phyloP scores from a whole-genome alignment of 2,888 invertebrate species.

The Timema podura region DNA sequence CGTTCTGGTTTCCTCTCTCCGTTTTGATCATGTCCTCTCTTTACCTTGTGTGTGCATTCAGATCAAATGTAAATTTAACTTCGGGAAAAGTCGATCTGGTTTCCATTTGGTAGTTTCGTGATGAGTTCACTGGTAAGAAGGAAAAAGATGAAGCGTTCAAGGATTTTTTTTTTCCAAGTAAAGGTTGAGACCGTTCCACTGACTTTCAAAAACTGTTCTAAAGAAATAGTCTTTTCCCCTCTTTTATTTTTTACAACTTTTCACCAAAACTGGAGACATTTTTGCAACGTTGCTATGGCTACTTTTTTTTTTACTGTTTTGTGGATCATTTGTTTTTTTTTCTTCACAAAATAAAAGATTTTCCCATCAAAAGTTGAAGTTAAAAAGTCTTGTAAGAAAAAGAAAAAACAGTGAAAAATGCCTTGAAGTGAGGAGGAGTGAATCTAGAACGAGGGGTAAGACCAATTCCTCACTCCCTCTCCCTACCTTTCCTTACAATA shows the following conservation, averaged over 20 bases:
- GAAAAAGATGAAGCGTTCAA: too few species aligned
- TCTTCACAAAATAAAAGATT: background rate
- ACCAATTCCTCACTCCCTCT: too few species aligned
- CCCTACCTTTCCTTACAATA: too few species aligned
- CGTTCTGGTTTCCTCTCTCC: too few species aligned
- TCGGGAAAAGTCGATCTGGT: background rate
- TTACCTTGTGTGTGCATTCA: too few species aligned
- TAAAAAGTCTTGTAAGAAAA: background rate
- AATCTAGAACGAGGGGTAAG: background rate
- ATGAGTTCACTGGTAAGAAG: background rate
- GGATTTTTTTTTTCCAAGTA: too few species aligned
- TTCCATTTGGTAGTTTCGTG: background rate
- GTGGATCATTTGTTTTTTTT: background rate
- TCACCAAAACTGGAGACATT: background rate
- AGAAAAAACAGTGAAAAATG: background rate
- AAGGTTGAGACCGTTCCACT: too few species aligned
- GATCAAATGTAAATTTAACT: constrained; percentile 7
- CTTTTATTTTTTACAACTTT: constrained; percentile 2
- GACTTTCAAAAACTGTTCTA: background rate
- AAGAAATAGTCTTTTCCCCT: background rate
- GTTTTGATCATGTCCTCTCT: too few species aligned
- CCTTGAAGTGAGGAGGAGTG: constrained; percentile 4
- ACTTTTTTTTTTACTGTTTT: background rate
- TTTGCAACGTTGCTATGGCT: constrained; percentile 10
- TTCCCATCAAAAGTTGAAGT: constrained; percentile 1